Conservation (phyloP, 2,888 invertebrate species). For the Morpho achilles region DNA sequence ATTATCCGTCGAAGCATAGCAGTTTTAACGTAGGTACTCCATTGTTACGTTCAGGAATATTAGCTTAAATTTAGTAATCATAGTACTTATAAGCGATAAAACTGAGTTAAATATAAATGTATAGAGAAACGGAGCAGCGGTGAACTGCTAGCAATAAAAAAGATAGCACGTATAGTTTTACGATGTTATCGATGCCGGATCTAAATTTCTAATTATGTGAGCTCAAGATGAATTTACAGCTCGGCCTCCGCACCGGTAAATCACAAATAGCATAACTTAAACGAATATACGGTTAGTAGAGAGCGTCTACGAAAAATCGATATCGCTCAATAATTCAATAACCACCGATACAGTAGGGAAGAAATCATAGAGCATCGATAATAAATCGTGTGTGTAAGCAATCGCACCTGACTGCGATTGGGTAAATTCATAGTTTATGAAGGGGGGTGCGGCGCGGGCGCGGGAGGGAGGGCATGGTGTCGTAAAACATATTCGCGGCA, state of each 20-base stretch:
- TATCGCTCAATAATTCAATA: conserved; percentile 33
- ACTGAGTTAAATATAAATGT: no score
- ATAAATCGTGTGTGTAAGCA: conserved; percentile 63
- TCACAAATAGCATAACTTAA: conserved; percentile 9
- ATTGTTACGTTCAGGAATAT: no score
- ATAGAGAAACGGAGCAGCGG: background rate
- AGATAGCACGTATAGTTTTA: conserved; percentile 4
- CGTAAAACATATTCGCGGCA: conserved; percentile 52
- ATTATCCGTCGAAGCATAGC: no score
- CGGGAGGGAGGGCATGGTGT: conserved; percentile 32
- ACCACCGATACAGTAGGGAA: conserved; percentile 29
- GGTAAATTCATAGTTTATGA: conserved; percentile 72
- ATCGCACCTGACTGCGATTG: conserved; percentile 72
- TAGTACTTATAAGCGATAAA: no score
- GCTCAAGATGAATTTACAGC: conserved; percentile 6
- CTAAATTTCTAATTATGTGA: conserved; percentile 14
- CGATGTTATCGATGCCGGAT: background rate
- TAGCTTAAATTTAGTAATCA: no score
- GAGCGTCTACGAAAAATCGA: conserved; percentile 22
- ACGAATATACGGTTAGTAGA: conserved; percentile 5
- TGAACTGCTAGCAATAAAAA: conserved; percentile 5
- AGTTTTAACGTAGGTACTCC: no score
- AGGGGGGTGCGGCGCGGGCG: conserved; percentile 24
- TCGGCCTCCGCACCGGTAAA: conserved; percentile 6
- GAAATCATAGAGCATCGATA: conserved; percentile 46